These are phyloP conservation scores for Mnemiopsis leidyi DNA, from an alignment of 37 sponge, comb jelly and placozoan genomes.

Conservation along the genomic window DNA sequence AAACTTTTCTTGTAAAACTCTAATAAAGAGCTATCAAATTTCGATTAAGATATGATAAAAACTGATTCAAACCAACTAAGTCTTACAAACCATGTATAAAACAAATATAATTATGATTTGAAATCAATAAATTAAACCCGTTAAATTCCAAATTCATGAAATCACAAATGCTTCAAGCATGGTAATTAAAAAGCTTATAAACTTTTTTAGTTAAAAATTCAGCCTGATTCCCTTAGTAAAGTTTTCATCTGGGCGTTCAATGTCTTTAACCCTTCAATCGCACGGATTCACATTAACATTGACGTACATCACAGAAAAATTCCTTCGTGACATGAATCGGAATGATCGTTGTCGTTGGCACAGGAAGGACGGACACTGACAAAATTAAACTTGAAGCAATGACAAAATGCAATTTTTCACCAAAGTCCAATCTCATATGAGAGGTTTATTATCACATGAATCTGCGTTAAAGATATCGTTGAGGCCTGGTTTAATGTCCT, in stretches of 20 bases:
- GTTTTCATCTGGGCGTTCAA: no score
- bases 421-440: no score
- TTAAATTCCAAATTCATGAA: neutral
- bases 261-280: no score
- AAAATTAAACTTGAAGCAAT: no score
- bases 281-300: no score
- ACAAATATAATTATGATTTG: neutral
- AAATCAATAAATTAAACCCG: neutral
- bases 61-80: neutral
- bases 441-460: neutral
- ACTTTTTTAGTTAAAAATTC: neutral
- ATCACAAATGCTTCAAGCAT: neutral
- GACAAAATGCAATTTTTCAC: no score
- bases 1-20: no score
- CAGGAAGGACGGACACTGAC: no score
- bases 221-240: neutral
- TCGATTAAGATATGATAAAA: neutral
- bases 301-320: no score
- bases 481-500: neutral
- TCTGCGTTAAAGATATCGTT: neutral
- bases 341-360: no score
- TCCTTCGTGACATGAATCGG: no score
- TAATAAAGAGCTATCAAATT: neutral
- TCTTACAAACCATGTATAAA: neutral
- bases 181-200: neutral